These are phyloP conservation scores for Zaprionus tsacasi DNA, from an alignment of 1,140 invertebrate species.

Conservation along the genomic window DNA sequence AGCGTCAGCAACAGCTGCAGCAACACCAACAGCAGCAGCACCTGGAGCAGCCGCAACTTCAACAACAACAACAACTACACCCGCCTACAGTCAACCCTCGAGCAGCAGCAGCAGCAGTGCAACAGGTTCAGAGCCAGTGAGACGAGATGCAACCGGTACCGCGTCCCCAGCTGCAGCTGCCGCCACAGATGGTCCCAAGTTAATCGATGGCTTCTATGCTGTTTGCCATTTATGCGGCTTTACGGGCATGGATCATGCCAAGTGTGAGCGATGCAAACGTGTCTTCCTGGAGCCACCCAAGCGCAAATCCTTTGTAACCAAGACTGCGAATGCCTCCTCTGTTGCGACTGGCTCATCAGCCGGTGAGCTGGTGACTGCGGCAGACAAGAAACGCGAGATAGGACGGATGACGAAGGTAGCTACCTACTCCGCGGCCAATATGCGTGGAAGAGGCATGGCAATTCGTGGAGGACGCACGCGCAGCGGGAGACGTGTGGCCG, in stretches of 20 bases:
- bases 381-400: conserved; percentile 69
- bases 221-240: conserved; percentile 90
- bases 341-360: conserved; percentile 49
- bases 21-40: conserved; percentile 8
- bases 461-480: conserved; percentile 67
- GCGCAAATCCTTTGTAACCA: conserved; percentile 84
- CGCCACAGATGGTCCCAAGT: conserved; percentile 84
- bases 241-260: conserved; percentile 89
- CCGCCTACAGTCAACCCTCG: conserved; percentile 46
- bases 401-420: conserved; percentile 35
- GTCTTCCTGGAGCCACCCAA: conserved; percentile 87
- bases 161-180: conserved; percentile 67
- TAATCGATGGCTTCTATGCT: conserved; percentile 88
- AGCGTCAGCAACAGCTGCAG: conserved; percentile 23
- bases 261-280: conserved; percentile 88
- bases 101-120: conserved; percentile 17
- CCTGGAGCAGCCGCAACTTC: conserved; percentile 20
- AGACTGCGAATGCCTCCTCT: conserved; percentile 28
- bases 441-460: conserved; percentile 54
- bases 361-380: conserved; percentile 31
- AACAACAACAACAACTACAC: conserved; percentile 17
- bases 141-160: conserved; percentile 55
- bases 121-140: conserved; percentile 50
- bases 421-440: conserved; percentile 9
- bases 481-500: conserved; percentile 76